Percentiles rank a stretch among this genome's conserved stretches.
phyloP scores from a whole-genome alignment of 2,888 invertebrate genomes.

The Netelia fuscicornis region DNA sequence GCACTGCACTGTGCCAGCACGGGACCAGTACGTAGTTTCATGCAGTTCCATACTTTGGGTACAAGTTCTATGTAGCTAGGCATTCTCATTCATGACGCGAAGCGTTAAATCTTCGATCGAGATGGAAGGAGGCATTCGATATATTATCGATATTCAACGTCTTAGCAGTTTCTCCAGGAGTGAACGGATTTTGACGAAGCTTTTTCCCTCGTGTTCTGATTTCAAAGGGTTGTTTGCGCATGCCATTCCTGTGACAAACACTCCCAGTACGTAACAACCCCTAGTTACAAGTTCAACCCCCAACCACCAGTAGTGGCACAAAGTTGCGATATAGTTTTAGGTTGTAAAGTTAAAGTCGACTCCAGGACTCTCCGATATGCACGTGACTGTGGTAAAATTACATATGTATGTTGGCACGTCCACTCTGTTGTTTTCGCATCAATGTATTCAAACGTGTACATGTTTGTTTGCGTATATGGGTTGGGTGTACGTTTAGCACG shows the following conservation, averaged over 20 bases:
- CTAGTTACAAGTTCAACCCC: not conserved
- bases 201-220: not conserved
- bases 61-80: not conserved
- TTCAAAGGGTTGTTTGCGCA: conserved; percentile 15
- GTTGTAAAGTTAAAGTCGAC: conserved; percentile 30
- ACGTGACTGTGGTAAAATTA: conserved; percentile 24
- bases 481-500: conserved; percentile 2
- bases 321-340: conserved; percentile 28
- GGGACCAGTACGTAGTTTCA: conserved; percentile 39
- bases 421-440: conserved; percentile 29
- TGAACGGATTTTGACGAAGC: too few species aligned
- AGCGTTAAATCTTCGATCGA: too few species aligned
- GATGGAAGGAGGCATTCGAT: not conserved
- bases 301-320: conserved; percentile 3
- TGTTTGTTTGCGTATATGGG: not conserved
- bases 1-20: conserved; percentile 56
- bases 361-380: conserved; percentile 1
- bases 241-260: not conserved
- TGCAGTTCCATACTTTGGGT: too few species aligned
- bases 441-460: not conserved
- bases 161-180: too few species aligned
- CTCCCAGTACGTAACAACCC: not conserved
- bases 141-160: not conserved
- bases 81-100: too few species aligned
- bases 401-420: conserved; percentile 20